Evolutionary conservation across 2,797 vertebrate species (phyloP).

Genomic region (Phoebastria nigripes): DNA sequence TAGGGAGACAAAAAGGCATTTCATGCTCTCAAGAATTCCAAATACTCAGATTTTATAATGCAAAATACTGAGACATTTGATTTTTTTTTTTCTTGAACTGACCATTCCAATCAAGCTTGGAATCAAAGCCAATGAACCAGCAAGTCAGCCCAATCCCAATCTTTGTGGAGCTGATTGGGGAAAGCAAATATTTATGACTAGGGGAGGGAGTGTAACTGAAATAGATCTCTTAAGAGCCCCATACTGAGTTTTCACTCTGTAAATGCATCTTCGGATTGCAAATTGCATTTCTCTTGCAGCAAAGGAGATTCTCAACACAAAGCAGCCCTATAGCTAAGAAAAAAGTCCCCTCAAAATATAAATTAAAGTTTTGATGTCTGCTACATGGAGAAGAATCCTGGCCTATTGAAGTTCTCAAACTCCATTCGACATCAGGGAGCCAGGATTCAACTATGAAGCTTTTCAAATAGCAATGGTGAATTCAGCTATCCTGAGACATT

Average conservation of each 20-base stretch:
- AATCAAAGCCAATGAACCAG: neutral
- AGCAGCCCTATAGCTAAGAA: neutral
- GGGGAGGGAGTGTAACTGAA: neutral
- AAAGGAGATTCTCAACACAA: neutral
- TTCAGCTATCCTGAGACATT: neutral
- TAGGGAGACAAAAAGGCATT: neutral
- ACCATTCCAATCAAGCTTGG: neutral
- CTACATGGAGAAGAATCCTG: neutral
- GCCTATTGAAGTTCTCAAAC: neutral
- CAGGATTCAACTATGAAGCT: neutral
- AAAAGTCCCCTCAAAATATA: neutral
- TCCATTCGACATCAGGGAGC: neutral
- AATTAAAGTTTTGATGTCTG: neutral
- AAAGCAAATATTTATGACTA: neutral
- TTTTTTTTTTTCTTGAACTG: neutral
- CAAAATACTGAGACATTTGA: neutral
- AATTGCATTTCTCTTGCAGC: neutral
- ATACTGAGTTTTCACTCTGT: neutral
- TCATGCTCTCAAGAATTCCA: neutral
- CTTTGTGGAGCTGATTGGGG: accelerated
- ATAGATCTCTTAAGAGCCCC: neutral
- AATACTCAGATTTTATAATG: neutral
- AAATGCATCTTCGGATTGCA: neutral
- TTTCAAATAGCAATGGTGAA: neutral
- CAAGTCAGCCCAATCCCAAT: neutral